Base-by-base conservation (phyloP, 2,888 invertebrate species). In the Phyllotreta cruciferae region DNA sequence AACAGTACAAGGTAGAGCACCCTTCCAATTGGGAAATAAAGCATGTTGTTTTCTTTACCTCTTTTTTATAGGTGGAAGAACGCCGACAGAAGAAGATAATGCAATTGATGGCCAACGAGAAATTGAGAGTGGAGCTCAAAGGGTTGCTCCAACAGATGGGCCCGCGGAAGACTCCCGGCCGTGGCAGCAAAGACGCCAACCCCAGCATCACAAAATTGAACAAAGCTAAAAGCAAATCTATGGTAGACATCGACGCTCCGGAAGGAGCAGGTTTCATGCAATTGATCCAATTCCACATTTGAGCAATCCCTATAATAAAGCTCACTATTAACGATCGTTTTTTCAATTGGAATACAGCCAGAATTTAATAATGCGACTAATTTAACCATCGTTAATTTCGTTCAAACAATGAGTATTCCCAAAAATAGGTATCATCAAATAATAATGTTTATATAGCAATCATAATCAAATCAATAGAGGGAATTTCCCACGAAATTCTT, bases 111-210 rank as follows among this genome's bases (percentile, higher is more conserved):
- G 76, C 79, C 0, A 74, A 72, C 1, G 66, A 72, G 3, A 76
- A 79, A 6, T 75, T 82, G 73, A 83, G 81, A 61, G 72, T 76
- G 2, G 78, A 81, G 52, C 80, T 81, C 39, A 77, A 80, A 4
- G 79, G 78, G 67, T 73, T 84, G 1, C 79, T 84, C 66, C 77
- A 78, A 14, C 74, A 78, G 56, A 83, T 84, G 82, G 73, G 24
- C 24, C 24, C 24, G 24, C 1, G 24, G 24, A 24, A 24, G 39
- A 37, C 24, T 24, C 2, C 2, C 4, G 4, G 24, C 24, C 24
- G 24, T 24, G 39, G 47, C 6, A 49, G 14, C 24, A 54, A 6
- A 13, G 36, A 5, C 9, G 24, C 24, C 4, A 53, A 11, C 10
- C 2, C 13, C 39, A 38, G 13, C 0, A 11, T 8, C 47, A 13